phyloP scores from a whole-genome alignment of 2,113 vertebrate species.

The Apus apus region DNA sequence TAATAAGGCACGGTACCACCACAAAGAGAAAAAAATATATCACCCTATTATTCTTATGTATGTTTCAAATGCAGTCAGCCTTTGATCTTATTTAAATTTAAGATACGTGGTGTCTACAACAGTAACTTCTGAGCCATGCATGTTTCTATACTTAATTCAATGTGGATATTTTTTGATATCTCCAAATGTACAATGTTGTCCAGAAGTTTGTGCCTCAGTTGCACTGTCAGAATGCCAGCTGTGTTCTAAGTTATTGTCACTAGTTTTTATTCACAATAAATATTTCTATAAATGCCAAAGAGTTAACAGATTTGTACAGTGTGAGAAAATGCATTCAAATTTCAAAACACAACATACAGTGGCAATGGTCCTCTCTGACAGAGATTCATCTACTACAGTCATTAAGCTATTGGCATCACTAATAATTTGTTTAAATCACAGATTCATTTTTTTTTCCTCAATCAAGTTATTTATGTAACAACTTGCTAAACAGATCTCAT shows the following conservation, averaged over 20 bases:
- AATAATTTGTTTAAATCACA: conserved; percentile 6
- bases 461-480: background rate
- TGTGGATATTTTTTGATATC: background rate
- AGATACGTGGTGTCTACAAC: conserved; percentile 25
- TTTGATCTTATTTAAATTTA: conserved; percentile 64
- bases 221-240: background rate
- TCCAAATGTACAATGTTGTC: background rate
- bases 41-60: conserved; percentile 31
- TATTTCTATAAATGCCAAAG: background rate
- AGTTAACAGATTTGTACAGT: background rate
- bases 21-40: background rate
- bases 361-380: background rate
- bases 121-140: conserved; percentile 6
- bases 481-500: background rate
- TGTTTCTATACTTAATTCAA: background rate
- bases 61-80: conserved; percentile 39
- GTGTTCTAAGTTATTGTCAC: background rate
- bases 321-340: background rate
- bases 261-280: background rate
- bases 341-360: background rate
- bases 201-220: background rate
- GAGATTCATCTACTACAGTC: background rate
- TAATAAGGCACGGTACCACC: conserved; percentile 30
- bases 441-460: background rate
- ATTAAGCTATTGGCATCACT: background rate